These are phyloP conservation scores for Actinia tenebrosa DNA, from an alignment of 64 coral and sea anemone species.

Conservation along the genomic window DNA sequence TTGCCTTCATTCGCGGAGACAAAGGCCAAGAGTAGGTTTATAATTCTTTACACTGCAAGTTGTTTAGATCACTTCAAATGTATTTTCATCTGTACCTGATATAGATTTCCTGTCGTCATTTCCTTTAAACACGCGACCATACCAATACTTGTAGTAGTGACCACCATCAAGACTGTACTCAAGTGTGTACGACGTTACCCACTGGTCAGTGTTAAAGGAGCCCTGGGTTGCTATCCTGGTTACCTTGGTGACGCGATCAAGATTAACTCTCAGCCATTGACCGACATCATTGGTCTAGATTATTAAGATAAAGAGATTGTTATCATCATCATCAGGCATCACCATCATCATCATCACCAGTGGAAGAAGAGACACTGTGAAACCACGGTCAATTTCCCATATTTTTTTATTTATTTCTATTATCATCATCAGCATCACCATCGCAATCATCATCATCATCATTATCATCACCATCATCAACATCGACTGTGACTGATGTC, in stretches of 20 bases:
- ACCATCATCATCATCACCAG: neutral
- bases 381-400: too few relatives aligned
- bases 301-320: neutral
- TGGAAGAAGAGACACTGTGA: neutral
- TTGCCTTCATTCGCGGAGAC: too few relatives aligned
- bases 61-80: too few relatives aligned
- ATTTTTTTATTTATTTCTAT: too few relatives aligned
- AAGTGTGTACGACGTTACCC: slow-evolving; percentile 3
- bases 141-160: neutral
- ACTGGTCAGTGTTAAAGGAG: neutral
- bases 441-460: neutral
- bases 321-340: neutral
- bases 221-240: slow-evolving; percentile 7
- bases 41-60: too few relatives aligned
- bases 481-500: too few relatives aligned
- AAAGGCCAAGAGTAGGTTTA: too few relatives aligned
- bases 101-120: slow-evolving; percentile 29
- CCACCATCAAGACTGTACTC: slow-evolving; percentile 4
- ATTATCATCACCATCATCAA: neutral
- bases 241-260: neutral
- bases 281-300: slow-evolving; percentile 6
- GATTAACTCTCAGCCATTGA: neutral
- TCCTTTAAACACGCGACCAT: slow-evolving; percentile 14
- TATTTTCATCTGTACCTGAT: neutral
- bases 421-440: neutral